phyloP scores from a whole-genome alignment of 2,113 vertebrate species.

The Caloenas nicobarica region DNA sequence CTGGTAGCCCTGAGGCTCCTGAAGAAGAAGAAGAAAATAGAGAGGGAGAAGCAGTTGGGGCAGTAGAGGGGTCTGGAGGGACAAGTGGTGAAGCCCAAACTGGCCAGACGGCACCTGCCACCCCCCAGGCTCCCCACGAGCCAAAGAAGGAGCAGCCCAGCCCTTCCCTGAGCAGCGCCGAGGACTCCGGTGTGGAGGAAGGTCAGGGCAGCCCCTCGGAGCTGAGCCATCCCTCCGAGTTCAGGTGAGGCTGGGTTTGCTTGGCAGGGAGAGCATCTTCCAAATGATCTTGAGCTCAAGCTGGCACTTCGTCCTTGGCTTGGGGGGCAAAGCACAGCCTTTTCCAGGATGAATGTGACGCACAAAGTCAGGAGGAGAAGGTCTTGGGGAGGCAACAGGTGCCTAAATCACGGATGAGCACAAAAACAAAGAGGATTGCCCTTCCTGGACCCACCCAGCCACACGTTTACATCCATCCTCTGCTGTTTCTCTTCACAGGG shows the following conservation, averaged over 20 bases:
- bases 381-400: not conserved
- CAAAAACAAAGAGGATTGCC: not conserved
- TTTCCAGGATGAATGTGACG: not conserved
- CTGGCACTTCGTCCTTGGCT: fast-evolving
- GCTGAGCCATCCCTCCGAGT: constrained; percentile 87
- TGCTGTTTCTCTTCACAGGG: constrained; percentile 73
- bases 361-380: not conserved
- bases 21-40: constrained; percentile 72
- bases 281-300: not conserved
- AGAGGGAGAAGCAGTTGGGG: constrained; percentile 64
- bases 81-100: not conserved
- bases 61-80: constrained; percentile 9
- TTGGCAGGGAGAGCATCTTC: not conserved
- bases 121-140: not conserved
- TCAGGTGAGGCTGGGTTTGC: constrained; percentile 81
- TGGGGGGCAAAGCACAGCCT: not conserved
- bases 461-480: not conserved
- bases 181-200: constrained; percentile 79
- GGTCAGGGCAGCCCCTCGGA: constrained; percentile 82
- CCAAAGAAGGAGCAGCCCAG: constrained; percentile 72
- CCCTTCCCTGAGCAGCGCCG: constrained; percentile 69
- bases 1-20: constrained; percentile 86
- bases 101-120: not conserved
- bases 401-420: not conserved
- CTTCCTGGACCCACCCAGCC: not conserved